Evolutionary conservation across 2,113 vertebrate species (phyloP).

Genomic region (Bubo blakistoni): DNA sequence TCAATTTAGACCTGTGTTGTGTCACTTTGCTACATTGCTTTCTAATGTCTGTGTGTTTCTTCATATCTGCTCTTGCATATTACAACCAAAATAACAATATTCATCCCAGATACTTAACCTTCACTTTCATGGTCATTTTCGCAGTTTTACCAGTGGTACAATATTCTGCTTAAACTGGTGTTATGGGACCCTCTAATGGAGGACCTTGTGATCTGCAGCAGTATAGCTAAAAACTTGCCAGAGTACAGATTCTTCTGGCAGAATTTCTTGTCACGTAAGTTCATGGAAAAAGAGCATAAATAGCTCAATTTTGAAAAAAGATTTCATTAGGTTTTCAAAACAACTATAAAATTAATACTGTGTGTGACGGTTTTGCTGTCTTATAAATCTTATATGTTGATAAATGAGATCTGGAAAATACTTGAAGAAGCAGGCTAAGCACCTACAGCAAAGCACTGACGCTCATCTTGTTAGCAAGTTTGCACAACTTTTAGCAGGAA

Average conservation of each 20-base stretch:
- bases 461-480: background rate
- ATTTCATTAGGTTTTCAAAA: background rate
- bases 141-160: background rate
- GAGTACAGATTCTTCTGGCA: background rate
- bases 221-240: background rate
- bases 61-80: background rate
- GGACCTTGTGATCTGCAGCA: background rate
- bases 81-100: background rate
- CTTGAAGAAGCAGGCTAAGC: background rate
- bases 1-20: background rate
- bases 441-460: background rate
- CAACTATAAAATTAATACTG: background rate
- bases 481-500: background rate
- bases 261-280: background rate
- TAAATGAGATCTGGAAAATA: background rate
- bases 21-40: background rate
- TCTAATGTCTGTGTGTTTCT: background rate
- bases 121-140: background rate
- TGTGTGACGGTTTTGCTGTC: background rate
- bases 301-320: background rate
- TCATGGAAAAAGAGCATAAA: background rate
- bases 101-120: background rate
- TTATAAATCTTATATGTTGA: background rate
- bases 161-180: background rate
- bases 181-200: slow-evolving; percentile 20